Evolutionary conservation across 2,888 invertebrate genomes (phyloP), one percentile per base, ranked within the genome.

Genomic region (Orthosia cruda): DNA sequence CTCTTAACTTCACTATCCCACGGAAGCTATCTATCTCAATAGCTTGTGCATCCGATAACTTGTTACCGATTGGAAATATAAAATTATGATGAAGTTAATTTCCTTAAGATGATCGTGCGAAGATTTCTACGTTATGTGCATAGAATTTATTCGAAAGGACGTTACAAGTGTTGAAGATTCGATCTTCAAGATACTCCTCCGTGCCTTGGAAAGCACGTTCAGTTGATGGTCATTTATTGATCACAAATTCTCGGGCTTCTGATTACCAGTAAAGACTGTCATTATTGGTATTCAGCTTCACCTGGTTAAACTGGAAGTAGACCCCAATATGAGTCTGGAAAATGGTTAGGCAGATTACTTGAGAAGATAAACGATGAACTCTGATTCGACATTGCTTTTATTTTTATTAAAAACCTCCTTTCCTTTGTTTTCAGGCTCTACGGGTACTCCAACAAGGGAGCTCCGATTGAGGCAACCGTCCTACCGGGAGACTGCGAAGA

Each of bases 391-490:
- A 52, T 54, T 45, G 4, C 4, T 23, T 32, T 64, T 4, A 2
- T 7, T 9, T 49, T 20, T 55, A n/a, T 45, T n/a, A 52, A 63
- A 54, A 13, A n/a, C 1, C 4, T n/a, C 20, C 40, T 58, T n/a
- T 62, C 11, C 16, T 20, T 64, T 68, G 1, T 50, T 95, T 94
- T 61, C 94, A 96, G 97, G 94, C 7, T 93, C 96, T n/a, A 88
- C 96, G 0, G 93, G 96, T 32, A 96, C 96, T 11, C 96, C 97
- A 0, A 97, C 97, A 0, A 94, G 97, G 81, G 97, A 97, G 83
- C 93, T 97, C 63, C 95, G 97, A 64, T 90, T 97, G 54, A 94
- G 97, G 73, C 97, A 97, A 88, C 96, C 97, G 1, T 91, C 97
- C 15, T 96, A 97, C 89, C 90, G 97, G 76, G 97, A 97, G 86